phyloP scores from a whole-genome alignment of 1,140 invertebrate species.

The Papilio machaon region DNA sequence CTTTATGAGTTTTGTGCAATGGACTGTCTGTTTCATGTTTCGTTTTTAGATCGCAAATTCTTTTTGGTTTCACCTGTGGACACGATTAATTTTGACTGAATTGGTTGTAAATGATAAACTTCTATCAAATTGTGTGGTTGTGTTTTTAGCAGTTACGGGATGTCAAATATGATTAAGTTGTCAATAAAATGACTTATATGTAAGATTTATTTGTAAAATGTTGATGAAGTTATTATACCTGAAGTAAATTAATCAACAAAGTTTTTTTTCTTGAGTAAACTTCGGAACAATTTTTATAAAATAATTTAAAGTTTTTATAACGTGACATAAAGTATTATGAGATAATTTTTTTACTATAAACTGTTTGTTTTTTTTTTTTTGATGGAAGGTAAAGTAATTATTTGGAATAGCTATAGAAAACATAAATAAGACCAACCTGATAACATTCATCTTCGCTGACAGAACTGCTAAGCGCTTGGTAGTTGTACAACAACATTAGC shows the following conservation, averaged over 20 bases:
- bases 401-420: not conserved
- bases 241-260: not conserved
- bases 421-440: conserved; percentile 57
- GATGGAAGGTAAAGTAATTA: too few relatives aligned
- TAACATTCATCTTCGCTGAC: conserved; percentile 80
- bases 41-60: conserved; percentile 71
- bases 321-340: too few relatives aligned
- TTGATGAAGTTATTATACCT: not conserved
- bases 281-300: not conserved
- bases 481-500: conserved; percentile 82
- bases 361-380: too few relatives aligned
- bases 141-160: conserved; percentile 20
- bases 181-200: not conserved
- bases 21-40: conserved; percentile 69
- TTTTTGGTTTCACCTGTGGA: conserved; percentile 73
- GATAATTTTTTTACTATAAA: too few relatives aligned
- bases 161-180: not conserved
- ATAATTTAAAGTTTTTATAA: too few relatives aligned
- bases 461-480: conserved; percentile 81
- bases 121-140: not conserved
- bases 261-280: not conserved
- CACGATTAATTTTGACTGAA: conserved; percentile 40
- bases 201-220: not conserved
- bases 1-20: conserved; percentile 76
- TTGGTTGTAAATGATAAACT: conserved; percentile 1